These are phyloP conservation scores for Lucilia sericata DNA, from an alignment of 1,140 invertebrate genomes.

Conservation along the genomic window DNA sequence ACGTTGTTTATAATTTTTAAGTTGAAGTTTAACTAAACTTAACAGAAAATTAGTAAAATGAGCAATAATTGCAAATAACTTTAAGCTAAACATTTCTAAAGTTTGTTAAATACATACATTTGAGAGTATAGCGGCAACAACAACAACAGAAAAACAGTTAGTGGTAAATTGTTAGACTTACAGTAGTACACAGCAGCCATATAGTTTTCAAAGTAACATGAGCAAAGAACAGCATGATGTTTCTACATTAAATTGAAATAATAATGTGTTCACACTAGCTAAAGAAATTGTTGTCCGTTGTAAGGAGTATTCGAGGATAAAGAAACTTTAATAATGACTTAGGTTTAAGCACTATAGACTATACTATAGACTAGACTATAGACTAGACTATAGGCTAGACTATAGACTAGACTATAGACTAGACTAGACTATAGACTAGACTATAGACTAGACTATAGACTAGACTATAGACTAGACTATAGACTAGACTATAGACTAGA, in stretches of 20 bases:
- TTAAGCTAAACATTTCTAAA: background rate
- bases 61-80: constrained; percentile 24
- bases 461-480: too few relatives aligned
- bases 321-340: too few relatives aligned
- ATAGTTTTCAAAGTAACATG: background rate
- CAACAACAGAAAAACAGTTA: background rate
- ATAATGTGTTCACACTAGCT: background rate
- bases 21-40: constrained; percentile 8
- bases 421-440: too few relatives aligned
- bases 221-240: constrained; percentile 16
- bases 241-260: background rate
- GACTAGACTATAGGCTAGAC: too few relatives aligned
- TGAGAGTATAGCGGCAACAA: background rate
- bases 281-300: background rate
- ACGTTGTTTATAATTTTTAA: background rate
- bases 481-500: too few relatives aligned
- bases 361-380: too few relatives aligned
- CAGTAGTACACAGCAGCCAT: background rate
- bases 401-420: too few relatives aligned
- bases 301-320: too few relatives aligned
- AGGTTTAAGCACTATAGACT: too few relatives aligned
- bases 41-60: constrained; percentile 23
- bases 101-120: background rate
- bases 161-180: background rate
- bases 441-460: too few relatives aligned